phyloP scores from a whole-genome alignment of 1,140 invertebrate species.

The Grapholita molesta region DNA sequence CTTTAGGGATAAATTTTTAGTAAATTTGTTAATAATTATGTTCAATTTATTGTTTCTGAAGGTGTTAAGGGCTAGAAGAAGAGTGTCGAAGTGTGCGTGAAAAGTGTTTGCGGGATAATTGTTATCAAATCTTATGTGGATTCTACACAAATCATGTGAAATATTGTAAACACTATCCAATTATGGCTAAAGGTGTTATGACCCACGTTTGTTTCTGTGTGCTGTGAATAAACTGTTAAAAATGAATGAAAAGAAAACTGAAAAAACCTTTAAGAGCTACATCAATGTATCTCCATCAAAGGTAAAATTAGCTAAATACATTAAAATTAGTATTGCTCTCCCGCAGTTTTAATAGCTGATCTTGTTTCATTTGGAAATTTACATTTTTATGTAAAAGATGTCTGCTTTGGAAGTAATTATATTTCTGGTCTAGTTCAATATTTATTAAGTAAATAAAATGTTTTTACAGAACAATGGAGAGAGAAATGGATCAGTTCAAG shows the following conservation, averaged over 20 bases:
- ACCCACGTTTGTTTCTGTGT: neutral
- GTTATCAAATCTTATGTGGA: conserved; percentile 64
- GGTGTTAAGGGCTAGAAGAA: neutral
- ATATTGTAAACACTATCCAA: conserved; percentile 42
- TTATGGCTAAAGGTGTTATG: conserved; percentile 24
- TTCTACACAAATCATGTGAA: conserved; percentile 57
- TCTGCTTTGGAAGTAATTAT: too few relatives aligned
- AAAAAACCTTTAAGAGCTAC: conserved; percentile 70
- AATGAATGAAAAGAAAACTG: conserved; percentile 72
- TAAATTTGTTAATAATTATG: conserved; percentile 22
- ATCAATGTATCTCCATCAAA: conserved; percentile 56
- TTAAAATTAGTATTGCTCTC: neutral
- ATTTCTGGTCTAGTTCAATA: too few relatives aligned
- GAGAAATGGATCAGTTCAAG: conserved; percentile 62
- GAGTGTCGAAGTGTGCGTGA: conserved; percentile 20
- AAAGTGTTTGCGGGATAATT: conserved; percentile 52
- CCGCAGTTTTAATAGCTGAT: neutral
- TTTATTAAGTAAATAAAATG: neutral
- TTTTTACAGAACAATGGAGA: conserved; percentile 61
- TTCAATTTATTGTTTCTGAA: conserved; percentile 19
- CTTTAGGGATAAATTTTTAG: neutral
- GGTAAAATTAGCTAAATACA: conserved; percentile 42
- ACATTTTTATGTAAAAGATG: too few relatives aligned
- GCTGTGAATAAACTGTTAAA: conserved; percentile 23
- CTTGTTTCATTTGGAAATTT: too few relatives aligned